phyloP scores from a whole-genome alignment of 2,797 vertebrate species.

The Premnoplex brunnescens region DNA sequence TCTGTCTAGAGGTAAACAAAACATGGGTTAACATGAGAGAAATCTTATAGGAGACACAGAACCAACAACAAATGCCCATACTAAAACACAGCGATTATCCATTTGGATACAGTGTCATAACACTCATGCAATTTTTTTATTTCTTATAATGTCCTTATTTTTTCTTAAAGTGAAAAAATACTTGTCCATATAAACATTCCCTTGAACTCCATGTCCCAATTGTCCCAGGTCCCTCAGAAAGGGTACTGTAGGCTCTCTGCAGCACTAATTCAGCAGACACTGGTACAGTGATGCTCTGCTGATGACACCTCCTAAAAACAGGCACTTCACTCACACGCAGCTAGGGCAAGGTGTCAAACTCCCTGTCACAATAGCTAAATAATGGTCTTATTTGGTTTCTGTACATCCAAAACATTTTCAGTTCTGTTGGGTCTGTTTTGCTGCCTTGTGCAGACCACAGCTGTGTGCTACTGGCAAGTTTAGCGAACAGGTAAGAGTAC shows the following conservation, averaged over 20 bases:
- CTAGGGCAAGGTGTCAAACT: neutral
- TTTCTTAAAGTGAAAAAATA: neutral
- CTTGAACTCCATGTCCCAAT: neutral
- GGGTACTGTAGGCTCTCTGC: fast-evolving
- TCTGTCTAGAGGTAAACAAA: neutral
- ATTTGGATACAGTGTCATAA: neutral
- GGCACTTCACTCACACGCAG: neutral
- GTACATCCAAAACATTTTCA: neutral
- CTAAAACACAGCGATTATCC: neutral
- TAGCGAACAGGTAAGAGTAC: neutral
- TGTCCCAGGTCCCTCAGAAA: neutral
- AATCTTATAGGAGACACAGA: neutral
- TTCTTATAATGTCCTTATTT: neutral
- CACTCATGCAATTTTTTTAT: neutral
- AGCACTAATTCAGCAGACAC: neutral
- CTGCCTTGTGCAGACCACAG: neutral
- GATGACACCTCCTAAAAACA: neutral
- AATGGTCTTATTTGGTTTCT: neutral
- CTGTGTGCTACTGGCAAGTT: neutral
- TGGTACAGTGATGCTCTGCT: neutral
- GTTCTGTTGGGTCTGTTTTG: neutral
- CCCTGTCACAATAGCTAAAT: neutral
- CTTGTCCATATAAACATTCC: neutral
- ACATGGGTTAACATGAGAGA: neutral
- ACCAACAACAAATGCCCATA: neutral